Percentiles rank a stretch among this genome's conserved stretches.
Evolutionary conservation across 2,797 vertebrate species (phyloP).

Genomic region (Gephyroberyx darwinii): DNA sequence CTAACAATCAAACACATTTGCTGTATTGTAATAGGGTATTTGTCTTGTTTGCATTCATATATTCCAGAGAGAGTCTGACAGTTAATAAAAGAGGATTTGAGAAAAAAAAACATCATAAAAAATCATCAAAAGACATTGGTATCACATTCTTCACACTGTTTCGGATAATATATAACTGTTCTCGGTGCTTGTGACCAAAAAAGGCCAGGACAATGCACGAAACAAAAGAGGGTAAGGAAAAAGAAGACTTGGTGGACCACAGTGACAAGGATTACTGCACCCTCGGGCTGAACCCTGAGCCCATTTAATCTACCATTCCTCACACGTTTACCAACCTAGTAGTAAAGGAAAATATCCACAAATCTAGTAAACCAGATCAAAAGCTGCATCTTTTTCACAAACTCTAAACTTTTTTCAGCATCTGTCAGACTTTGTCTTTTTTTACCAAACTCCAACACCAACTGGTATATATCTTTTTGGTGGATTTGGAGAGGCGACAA

Average conservation of each 20-base stretch:
- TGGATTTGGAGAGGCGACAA: not conserved
- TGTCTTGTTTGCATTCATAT: not conserved
- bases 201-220: slow-evolving; percentile 30
- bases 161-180: slow-evolving; percentile 27
- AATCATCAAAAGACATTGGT: slow-evolving; percentile 7
- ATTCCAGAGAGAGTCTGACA: slow-evolving; percentile 1
- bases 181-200: slow-evolving; percentile 34
- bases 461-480: slow-evolving; percentile 4
- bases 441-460: not conserved
- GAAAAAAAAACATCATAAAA: slow-evolving; percentile 6
- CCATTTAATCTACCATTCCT: slow-evolving; percentile 63
- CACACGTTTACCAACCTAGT: slow-evolving; percentile 53
- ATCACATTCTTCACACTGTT: slow-evolving; percentile 57
- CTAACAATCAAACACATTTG: not conserved
- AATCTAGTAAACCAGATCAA: slow-evolving; percentile 34
- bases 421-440: slow-evolving; percentile 30
- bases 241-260: slow-evolving; percentile 61
- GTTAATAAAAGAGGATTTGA: slow-evolving; percentile 30
- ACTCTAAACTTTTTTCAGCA: slow-evolving; percentile 27
- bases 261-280: slow-evolving; percentile 60
- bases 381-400: slow-evolving; percentile 29
- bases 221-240: slow-evolving; percentile 55
- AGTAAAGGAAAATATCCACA: slow-evolving; percentile 29
- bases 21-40: not conserved
- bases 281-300: slow-evolving; percentile 61